These are phyloP conservation scores for Xylota sylvarum DNA, from an alignment of 2,888 invertebrate genomes.

Conservation along the genomic window DNA sequence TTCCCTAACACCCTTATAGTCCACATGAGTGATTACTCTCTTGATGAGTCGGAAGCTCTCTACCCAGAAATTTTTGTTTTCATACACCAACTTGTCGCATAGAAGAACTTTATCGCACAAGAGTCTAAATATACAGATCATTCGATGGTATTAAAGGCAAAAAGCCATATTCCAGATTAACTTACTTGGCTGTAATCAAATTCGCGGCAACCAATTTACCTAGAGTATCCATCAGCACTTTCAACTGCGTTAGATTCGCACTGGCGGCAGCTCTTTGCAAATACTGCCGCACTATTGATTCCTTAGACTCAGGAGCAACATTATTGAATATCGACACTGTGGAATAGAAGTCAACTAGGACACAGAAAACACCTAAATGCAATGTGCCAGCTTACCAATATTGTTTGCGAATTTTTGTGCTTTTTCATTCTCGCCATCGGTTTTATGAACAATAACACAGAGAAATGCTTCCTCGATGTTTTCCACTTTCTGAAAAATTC, in stretches of 20 bases:
- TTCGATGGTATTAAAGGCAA: background rate
- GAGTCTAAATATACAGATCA: slow-evolving; percentile 86
- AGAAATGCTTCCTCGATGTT: slow-evolving; percentile 95
- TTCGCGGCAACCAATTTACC: slow-evolving; percentile 91
- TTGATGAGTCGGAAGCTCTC: slow-evolving; percentile 94
- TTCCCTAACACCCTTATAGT: slow-evolving; percentile 97
- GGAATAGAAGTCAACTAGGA: background rate
- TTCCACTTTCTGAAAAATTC: slow-evolving; percentile 88
- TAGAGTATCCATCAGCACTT: slow-evolving; percentile 90
- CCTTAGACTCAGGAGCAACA: slow-evolving; percentile 90
- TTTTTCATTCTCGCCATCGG: slow-evolving; percentile 89
- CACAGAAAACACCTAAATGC: background rate
- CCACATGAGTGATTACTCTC: slow-evolving; percentile 94
- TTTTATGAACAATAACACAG: slow-evolving; percentile 92
- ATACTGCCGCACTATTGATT: slow-evolving; percentile 91
- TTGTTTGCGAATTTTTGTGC: slow-evolving; percentile 89
- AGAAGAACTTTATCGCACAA: slow-evolving; percentile 94
- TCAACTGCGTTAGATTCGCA: slow-evolving; percentile 91
- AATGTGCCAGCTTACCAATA: slow-evolving; percentile 84
- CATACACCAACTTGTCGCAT: slow-evolving; percentile 92
- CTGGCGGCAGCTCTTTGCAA: slow-evolving; percentile 90
- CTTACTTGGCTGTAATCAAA: slow-evolving; percentile 90
- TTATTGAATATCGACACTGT: slow-evolving; percentile 88
- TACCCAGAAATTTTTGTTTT: slow-evolving; percentile 95
- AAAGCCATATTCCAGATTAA: background rate